Evolutionary conservation across 2,888 invertebrate species (phyloP), one percentile per base, ranked within the genome.

Genomic region (Agrochola macilenta): DNA sequence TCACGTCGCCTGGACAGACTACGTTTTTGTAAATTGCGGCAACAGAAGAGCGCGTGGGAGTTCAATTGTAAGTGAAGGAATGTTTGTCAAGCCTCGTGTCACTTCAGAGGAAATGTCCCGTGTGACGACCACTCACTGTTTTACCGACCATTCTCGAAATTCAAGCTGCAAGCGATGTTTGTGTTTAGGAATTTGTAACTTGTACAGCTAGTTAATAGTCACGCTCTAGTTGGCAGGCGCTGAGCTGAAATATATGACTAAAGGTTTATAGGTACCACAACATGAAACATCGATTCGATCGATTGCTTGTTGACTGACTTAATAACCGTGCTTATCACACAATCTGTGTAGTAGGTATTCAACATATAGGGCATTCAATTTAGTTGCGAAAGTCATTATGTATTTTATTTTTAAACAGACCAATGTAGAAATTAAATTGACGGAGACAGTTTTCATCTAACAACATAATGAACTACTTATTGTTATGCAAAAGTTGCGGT

Each of bases 1-100:
- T 90, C 90, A 87, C 82, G 74, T 20, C 20, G 17, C 69, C 8
- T 35, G 35, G 39, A 57, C 7, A 39, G n/a, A 39, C 58, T 58
- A 7, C 1, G 57, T 58, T 57, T 69, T 57, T 39, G 69, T 69
- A 57, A 57, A 57, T 39, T 20, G 4, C 20, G 20, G 35, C 35
- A 35, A 35, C 35, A 57, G 35, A 17, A 43, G 39, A 69, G 35
- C 4, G 17, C 0, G 35, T 57, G 35, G 17, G 54, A n/a, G 39
- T 7, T 20, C 3, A 35, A 35, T 52, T 69, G 1, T 69, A 39
- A 39, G n/a, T 26, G 58, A n/a, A 20, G n/a, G 11, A n/a, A 58
- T 39, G 39, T 57, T 57, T n/a, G n/a, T 57, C 69, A 57, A n/a
- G 57, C n/a, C 35, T 39, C n/a, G 0, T n/a, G 35, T 11, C 39